Conservation (phyloP, 2,888 invertebrate species). For the Cantharis lateralis region DNA sequence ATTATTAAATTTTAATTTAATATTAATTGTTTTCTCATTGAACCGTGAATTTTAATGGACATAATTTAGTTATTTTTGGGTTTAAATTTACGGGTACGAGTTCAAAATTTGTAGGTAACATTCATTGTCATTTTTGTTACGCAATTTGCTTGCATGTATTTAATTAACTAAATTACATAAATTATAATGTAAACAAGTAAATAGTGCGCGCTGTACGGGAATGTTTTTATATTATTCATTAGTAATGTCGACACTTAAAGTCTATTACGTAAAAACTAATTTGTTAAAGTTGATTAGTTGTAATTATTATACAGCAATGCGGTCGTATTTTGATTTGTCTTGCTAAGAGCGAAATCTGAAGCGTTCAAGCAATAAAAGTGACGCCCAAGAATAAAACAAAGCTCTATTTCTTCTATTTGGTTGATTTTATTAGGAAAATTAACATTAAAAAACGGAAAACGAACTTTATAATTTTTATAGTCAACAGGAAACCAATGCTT, state of each 20-base stretch:
- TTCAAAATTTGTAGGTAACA: not conserved
- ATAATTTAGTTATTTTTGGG: not conserved
- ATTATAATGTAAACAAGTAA: not conserved
- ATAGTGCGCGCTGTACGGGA: not conserved
- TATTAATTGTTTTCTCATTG: not conserved
- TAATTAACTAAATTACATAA: constrained; percentile 3
- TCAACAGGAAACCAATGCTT: no score
- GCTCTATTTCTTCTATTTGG: not conserved
- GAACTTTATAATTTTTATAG: no score
- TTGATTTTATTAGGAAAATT: not conserved
- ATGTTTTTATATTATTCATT: not conserved
- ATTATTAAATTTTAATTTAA: no score
- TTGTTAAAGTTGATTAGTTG: not conserved
- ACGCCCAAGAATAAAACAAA: not conserved
- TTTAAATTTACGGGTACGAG: not conserved
- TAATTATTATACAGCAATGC: not conserved
- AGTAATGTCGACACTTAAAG: not conserved
- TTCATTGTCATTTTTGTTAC: not conserved
- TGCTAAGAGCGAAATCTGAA: not conserved
- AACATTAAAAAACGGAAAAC: not conserved
- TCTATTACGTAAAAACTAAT: not conserved
- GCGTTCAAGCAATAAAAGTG: not conserved
- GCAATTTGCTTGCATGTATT: not conserved
- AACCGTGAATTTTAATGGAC: not conserved
- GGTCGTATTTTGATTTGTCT: not conserved